Percentiles rank a stretch among this genome's conserved stretches.
Conservation (phyloP, 2,113 vertebrate species). For the Hypanus sabinus region DNA sequence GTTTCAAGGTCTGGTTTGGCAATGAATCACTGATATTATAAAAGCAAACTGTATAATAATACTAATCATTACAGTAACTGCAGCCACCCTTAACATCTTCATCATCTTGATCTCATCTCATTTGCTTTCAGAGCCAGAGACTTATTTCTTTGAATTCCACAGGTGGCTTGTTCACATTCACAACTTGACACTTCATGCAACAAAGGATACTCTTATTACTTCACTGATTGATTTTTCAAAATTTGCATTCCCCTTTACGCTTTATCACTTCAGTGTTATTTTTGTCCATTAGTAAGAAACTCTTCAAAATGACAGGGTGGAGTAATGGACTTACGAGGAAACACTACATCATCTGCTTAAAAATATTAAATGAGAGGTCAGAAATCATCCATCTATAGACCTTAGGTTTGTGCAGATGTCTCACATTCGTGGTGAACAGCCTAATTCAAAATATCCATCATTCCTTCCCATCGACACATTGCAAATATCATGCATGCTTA, state of each 20-base stretch:
- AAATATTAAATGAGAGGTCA: neutral
- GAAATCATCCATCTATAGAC: conserved; percentile 10
- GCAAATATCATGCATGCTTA: neutral
- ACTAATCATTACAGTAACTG: neutral
- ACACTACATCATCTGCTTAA: neutral
- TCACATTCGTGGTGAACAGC: neutral
- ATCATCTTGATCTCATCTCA: neutral
- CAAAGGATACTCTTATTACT: neutral
- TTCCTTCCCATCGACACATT: neutral
- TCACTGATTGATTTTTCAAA: neutral
- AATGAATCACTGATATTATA: neutral
- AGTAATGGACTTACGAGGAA: neutral
- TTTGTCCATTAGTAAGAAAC: neutral
- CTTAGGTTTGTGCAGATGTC: neutral
- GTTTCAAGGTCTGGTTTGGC: neutral
- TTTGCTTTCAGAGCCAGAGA: neutral
- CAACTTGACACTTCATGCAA: neutral
- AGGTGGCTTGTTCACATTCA: neutral
- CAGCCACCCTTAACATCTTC: neutral
- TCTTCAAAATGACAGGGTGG: neutral
- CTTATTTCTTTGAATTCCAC: neutral
- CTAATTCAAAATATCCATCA: neutral
- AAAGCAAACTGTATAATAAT: neutral
- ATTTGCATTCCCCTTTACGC: neutral
- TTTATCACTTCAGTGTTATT: neutral